Conservation (phyloP, 2,797 vertebrate genomes). For the Potorous gilbertii region DNA sequence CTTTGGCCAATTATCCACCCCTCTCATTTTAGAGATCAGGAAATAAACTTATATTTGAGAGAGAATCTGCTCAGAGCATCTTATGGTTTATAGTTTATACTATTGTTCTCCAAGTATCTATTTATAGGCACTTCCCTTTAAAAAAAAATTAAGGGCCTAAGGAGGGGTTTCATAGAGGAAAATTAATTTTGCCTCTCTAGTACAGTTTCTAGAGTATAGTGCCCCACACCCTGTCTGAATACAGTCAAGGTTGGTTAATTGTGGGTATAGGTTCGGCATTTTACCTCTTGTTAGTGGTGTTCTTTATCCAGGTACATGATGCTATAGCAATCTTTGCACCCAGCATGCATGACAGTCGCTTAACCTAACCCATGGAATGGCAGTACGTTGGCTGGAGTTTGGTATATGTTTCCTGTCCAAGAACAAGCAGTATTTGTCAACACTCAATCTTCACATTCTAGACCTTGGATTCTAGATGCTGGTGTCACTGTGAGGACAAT, state of each 20-base stretch:
- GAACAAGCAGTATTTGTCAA: neutral
- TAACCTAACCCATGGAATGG: constrained; percentile 40
- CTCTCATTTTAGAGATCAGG: neutral
- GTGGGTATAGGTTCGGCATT: constrained; percentile 70
- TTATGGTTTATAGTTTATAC: constrained; percentile 70
- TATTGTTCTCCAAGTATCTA: constrained; percentile 75
- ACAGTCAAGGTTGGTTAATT: constrained; percentile 75
- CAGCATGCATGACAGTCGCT: constrained; percentile 63
- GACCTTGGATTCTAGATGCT: constrained; percentile 54
- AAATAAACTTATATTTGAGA: constrained; percentile 40
- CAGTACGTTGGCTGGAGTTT: constrained; percentile 56
- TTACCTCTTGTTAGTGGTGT: constrained; percentile 65
- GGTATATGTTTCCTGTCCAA: neutral
- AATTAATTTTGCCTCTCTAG: constrained; percentile 79
- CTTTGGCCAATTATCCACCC: neutral
- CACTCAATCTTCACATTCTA: constrained; percentile 46
- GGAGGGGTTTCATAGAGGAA: constrained; percentile 63
- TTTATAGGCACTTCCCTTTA: constrained; percentile 82
- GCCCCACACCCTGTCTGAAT: constrained; percentile 80
- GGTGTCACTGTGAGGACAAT: constrained; percentile 52
- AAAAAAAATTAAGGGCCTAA: constrained; percentile 78
- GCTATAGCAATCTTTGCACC: constrained; percentile 64
- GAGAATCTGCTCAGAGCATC: constrained; percentile 62
- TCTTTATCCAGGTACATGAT: constrained; percentile 74
- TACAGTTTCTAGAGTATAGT: constrained; percentile 75